Base-by-base conservation (phyloP, 2,888 invertebrate species). In the Patella ulyssiponensis region DNA sequence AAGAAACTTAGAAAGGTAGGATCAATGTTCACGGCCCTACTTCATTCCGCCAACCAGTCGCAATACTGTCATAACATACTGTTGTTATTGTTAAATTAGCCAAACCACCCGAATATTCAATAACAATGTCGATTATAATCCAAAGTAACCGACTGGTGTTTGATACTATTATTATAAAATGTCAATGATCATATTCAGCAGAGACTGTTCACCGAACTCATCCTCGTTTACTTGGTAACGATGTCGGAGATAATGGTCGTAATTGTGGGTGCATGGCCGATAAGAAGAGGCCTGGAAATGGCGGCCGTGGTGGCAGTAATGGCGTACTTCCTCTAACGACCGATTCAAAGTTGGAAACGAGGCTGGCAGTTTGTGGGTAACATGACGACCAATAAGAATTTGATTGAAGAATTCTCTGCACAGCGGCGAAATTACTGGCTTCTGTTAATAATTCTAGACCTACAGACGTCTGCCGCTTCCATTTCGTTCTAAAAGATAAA, bases 401-500 rank as follows among this genome's bases (percentile, higher is more conserved):
- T 58, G 85, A 85, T 74, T 88, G 88, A 3, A 93, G 86, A 77
- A 98, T 93, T 80, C 98, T 94, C 93, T 98, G 98, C 90, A 99
- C 96, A 33, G 98, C 98, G 1, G 98, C 98, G 92, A 97, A 97
- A 93, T 98, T 98, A 15, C 97, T 97, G 0, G 98, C 97, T 92
- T 99, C 99, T 2, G 98, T 97, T 79, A 99, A 93, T 64, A 99
- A 94, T 91, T 99, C 99, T 85, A 98, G 92, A 0, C 98, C 98
- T 4, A 98, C 98, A 0, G 98, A 97, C 23, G 98, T 97, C 92
- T 98, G 98, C 0, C 98, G 95, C 92, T 98, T 98, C 98, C 98
- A 99, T 93, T 98, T 98, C 92, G 98, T 98, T 92, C 97, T 97
- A 94, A 58, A 88, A 88, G 9, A 44, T 23, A 69, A 20, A 74